Base-by-base conservation (phyloP, 2,113 vertebrate species). In the Dasyornis broadbenti region DNA sequence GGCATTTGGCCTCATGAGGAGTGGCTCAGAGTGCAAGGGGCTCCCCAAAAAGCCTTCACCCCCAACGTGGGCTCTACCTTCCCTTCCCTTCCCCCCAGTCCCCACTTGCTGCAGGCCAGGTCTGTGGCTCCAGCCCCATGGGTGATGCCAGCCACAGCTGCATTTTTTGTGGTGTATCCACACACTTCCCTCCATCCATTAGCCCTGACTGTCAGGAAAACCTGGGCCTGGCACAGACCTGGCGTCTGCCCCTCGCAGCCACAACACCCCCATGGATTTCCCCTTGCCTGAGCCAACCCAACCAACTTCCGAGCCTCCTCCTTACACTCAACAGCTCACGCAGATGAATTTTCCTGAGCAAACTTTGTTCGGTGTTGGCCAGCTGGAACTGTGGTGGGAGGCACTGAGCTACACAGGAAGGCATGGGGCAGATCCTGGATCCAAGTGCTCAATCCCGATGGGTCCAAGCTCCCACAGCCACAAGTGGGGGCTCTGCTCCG, bases 401-500 rank as follows among this genome's bases (percentile, higher is more conserved):
- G 78, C 84, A 84, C 31, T 0, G 6, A 54, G 64, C 54, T 84
- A 65, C 45, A 8, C 0, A 2, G 70, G 60, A 56, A 60, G 53
- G 27, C 9, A 2, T 3, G 0, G 27, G 35, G 59, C 35, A 42
- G 42, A 44, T 24, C 37, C 69, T 81, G 73, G 47, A 22, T 42
- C 57, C 5, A 8, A 54, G 11, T 4, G 2, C 52, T 70, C 26
- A 5, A 4, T 35, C 59, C 56, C 1, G 0, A 8, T 1, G 6
- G 9, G 40, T 69, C 42, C n/a, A 5, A 49, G n/a, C n/a, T 83
- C 63, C 20, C 0, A 2, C 13, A 42, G 15, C 21, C 31, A 57
- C 4, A 0, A 0, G 1, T 1, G 1, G 40, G 71, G 33, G 17
- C 35, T 33, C 20, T 3, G 0, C 28, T 16, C 28, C 11, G 49